phyloP scores from a whole-genome alignment of 30 jellyfish, hydroid and myxozoan species.

The Chrysaora quinquecirrha region DNA sequence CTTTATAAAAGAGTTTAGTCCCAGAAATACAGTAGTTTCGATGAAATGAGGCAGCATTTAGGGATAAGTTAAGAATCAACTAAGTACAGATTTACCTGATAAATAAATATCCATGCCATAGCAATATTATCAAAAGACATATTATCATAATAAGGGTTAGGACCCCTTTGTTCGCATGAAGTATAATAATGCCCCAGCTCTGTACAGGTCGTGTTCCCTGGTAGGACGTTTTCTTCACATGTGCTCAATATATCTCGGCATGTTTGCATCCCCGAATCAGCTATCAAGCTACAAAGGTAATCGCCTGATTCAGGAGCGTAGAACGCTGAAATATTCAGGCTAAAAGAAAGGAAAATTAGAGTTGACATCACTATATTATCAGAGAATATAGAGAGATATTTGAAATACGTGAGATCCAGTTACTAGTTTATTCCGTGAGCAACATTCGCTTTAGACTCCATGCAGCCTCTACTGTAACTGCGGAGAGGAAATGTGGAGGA shows the following conservation, averaged over 20 bases:
- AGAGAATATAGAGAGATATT: too few species aligned
- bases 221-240: conserved; percentile 13
- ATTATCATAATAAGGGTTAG: conserved; percentile 84
- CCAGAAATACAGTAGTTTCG: too few species aligned
- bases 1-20: too few species aligned
- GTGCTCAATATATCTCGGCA: conserved; percentile 42
- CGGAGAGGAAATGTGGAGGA: too few species aligned
- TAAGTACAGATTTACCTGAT: conserved; percentile 90
- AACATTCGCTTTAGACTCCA: too few species aligned
- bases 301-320: conserved; percentile 50
- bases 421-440: too few species aligned
- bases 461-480: too few species aligned
- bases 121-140: conserved; percentile 94
- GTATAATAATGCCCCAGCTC: conserved; percentile 38
- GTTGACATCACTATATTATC: too few species aligned
- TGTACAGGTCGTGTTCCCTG: conserved; percentile 42
- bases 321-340: conserved; percentile 35
- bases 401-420: too few species aligned
- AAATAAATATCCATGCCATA: conserved; percentile 87
- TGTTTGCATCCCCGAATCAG: conserved; percentile 59
- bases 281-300: conserved; percentile 60
- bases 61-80: too few species aligned
- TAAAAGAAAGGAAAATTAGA: neutral
- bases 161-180: conserved; percentile 74
- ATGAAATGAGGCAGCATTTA: too few species aligned